Conservation (phyloP, 2,113 vertebrate genomes). For the Lates calcarifer region DNA sequence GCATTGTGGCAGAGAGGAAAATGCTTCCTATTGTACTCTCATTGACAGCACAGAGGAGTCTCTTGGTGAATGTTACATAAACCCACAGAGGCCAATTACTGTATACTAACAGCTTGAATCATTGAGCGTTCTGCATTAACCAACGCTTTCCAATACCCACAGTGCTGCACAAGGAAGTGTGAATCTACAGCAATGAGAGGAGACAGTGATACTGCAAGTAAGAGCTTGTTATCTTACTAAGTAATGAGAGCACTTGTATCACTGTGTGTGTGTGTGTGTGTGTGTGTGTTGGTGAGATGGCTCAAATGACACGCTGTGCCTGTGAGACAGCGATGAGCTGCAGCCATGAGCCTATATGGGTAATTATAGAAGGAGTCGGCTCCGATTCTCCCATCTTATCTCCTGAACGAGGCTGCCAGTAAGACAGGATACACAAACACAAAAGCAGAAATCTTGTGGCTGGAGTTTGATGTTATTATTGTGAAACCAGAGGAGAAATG, state of each 20-base stretch:
- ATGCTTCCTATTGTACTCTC: constrained; percentile 9
- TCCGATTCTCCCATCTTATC: constrained; percentile 44
- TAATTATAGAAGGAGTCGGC: constrained; percentile 64
- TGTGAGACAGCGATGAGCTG: constrained; percentile 54
- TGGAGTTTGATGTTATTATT: constrained; percentile 45
- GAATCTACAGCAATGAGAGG: constrained; percentile 21
- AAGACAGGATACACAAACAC: constrained; percentile 22
- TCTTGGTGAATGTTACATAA: constrained; percentile 17
- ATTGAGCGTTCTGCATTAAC: constrained; percentile 1
- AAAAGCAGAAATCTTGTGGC: constrained; percentile 11
- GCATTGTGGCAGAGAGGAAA: constrained; percentile 1
- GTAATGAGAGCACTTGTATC: constrained; percentile 11
- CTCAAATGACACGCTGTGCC: constrained; percentile 43
- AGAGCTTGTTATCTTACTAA: constrained; percentile 47
- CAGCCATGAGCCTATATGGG: constrained; percentile 45
- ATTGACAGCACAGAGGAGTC: constrained; percentile 1
- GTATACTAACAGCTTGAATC: constrained; percentile 1
- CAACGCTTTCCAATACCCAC: not conserved
- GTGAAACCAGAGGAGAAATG: constrained; percentile 35
- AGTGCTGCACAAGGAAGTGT: constrained; percentile 12
- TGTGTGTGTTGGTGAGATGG: not conserved
- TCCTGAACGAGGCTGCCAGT: constrained; percentile 28
- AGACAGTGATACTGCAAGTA: constrained; percentile 29
- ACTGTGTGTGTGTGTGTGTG: constrained; percentile 13
- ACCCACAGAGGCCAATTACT: constrained; percentile 14